Evolutionary conservation across 2,888 invertebrate species (phyloP), one percentile per base, ranked within the genome.

Genomic region (Pandemis corylana): DNA sequence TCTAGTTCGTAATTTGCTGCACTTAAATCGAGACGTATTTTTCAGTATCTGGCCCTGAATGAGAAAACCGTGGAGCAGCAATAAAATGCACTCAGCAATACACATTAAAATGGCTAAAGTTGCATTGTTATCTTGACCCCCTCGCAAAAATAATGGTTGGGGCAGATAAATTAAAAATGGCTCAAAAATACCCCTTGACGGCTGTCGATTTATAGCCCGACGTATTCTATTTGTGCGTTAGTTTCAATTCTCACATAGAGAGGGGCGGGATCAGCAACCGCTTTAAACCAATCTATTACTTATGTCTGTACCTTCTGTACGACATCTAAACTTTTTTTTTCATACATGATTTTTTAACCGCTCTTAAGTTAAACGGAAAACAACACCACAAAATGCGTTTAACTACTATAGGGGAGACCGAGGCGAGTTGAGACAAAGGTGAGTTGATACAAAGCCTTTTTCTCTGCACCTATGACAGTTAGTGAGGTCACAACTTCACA

Each of bases 161-260:
- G 93, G 90, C 92, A 93, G 89, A 93, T 94, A 94, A 94, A 94
- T 94, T 94, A 94, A 94, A 94, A 94, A 93, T 92, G 89, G 85
- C 80, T 92, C 92, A 90, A 92, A 92, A 93, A 92, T 92, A 90
- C 90, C 93, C 92, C 91, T 91, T 91, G 91, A 90, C 88, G 85
- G 83, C 74, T 75, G 80, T 82, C 82, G 85, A 88, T 87, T 88
- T 87, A 87, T 86, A 79, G 85, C 83, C 78, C 73, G 76, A 82
- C 81, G 53, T 76, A 79, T 79, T 78, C 84, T n/a, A 56, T 56
- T 53, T 15, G 81, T 84, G 80, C 81, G 78, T 77, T 75, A 77
- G 79, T 80, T 78, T 80, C 79, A 74, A 80, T 79, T 81, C 72
- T 71, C 76, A 77, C 76, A 73, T 83, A 83, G 82, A 80, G 83